Evolutionary conservation across 2,113 vertebrate species (phyloP), one percentile per base, ranked within the genome.

Genomic region (Agapornis roseicollis): DNA sequence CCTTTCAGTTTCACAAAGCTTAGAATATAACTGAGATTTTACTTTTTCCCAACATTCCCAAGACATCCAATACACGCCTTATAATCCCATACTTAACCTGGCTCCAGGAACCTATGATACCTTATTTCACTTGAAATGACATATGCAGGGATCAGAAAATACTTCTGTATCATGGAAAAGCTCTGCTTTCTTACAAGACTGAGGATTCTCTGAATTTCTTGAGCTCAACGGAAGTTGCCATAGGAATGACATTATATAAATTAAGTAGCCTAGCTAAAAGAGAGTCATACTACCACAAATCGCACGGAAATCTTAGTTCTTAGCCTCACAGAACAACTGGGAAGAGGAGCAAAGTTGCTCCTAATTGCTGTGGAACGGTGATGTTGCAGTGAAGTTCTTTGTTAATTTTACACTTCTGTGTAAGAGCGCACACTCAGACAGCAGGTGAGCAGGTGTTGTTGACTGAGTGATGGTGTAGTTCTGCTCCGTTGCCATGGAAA

Each of bases 401-500:
- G 44, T 42, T 20, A 17, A 56, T 78, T 73, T 84, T 61, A 6
- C 16, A 10, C 18, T 13, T 42, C 10, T 33, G 8, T 18, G 13
- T 68, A 71, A 71, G 9, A 64, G 17, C 2, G 3, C 27, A 16
- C 33, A 47, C 13, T 4, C 27, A 39, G 46, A 33, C 18, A 49
- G 71, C 17, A 60, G 29, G 18, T 47, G 33, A 66, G 58, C 0
- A 0, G 8, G 17, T 65, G 23, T 35, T 65, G 56, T 73, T 71
- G 60, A 15, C 17, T 28, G 24, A 50, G n/a, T 87, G 49, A 37
- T 46, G 11, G 1, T 25, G 56, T 17, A 35, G 41, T 81, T 49
- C 72, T 50, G 29, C 16, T 16, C 10, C 74, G 12, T 55, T 93
- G 39, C 56, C 63, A 17, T 17, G 19, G 64, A 49, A 76, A 82